phyloP scores from a whole-genome alignment of 2,797 vertebrate species.

The Neopelma chrysocephalum region DNA sequence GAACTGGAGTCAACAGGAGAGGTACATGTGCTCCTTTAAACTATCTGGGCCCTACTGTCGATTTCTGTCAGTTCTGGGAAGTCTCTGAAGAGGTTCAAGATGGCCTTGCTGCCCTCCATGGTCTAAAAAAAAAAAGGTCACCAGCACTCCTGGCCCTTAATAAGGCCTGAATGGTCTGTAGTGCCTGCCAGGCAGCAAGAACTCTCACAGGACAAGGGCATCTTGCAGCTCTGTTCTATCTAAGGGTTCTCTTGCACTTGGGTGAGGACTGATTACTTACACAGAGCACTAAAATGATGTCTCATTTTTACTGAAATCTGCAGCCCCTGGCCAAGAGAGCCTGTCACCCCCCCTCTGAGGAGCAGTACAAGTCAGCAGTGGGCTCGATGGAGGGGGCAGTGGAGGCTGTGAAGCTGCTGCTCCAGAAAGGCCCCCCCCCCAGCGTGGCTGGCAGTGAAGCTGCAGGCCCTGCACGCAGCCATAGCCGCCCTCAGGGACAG shows the following conservation, averaged over 20 bases:
- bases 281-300: background rate
- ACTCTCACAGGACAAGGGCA: background rate
- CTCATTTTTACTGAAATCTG: background rate
- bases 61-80: background rate
- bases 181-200: background rate
- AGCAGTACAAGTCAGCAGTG: constrained; percentile 81
- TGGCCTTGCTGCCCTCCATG: background rate
- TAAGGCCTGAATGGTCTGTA: background rate
- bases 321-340: constrained; percentile 86
- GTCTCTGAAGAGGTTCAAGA: background rate
- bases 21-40: constrained; percentile 46
- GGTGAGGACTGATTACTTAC: background rate
- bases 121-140: background rate
- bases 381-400: constrained; percentile 80
- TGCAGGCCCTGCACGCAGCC: constrained; percentile 78
- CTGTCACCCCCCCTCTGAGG: constrained; percentile 76
- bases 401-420: constrained; percentile 78
- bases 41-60: accelerated
- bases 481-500: constrained; percentile 43
- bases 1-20: constrained; percentile 23
- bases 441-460: constrained; percentile 80
- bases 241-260: background rate
- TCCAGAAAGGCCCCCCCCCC: constrained; percentile 70
- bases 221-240: background rate
- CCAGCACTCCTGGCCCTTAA: accelerated